These are phyloP conservation scores for Ammodytes dubius DNA, from an alignment of 2,113 vertebrate genomes.

Conservation along the genomic window DNA sequence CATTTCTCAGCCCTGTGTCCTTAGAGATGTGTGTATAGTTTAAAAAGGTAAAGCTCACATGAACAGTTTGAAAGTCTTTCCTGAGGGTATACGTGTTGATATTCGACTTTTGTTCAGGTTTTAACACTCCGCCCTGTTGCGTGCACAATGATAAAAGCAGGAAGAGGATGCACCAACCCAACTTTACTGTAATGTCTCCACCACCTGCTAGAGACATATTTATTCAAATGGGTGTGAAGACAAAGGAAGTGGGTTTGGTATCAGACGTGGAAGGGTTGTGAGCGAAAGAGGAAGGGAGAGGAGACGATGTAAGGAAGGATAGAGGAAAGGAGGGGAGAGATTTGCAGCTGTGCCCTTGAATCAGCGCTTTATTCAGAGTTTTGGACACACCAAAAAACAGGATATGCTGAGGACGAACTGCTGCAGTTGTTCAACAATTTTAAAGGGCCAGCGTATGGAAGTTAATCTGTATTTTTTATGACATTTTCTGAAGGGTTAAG, in stretches of 20 bases:
- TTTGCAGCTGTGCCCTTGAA: conserved; percentile 79
- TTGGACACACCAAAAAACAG: conserved; percentile 69
- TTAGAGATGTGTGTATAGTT: neutral
- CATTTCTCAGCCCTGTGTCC: too few relatives aligned
- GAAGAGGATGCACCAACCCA: conserved; percentile 23
- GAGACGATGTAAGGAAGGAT: conserved; percentile 62
- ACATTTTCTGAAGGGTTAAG: too few relatives aligned
- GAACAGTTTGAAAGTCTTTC: neutral
- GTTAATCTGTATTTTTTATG: too few relatives aligned
- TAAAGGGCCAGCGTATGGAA: conserved; percentile 21
- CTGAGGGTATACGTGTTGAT: neutral
- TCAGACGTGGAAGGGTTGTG: conserved; percentile 11
- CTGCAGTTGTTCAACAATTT: conserved; percentile 31
- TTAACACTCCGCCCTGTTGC: conserved; percentile 10
- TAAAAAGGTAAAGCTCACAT: neutral
- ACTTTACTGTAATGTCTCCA: neutral
- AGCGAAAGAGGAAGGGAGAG: conserved; percentile 63
- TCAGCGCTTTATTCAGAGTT: conserved; percentile 74
- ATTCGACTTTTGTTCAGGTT: neutral
- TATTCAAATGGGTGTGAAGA: conserved; percentile 36
- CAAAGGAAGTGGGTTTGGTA: conserved; percentile 50
- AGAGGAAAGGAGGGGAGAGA: conserved; percentile 61
- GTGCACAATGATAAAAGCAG: conserved; percentile 16
- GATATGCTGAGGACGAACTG: conserved; percentile 64
- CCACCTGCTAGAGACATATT: conserved; percentile 35